A percentile compares a stretch with the other conserved stretches of the same genome.
Evolutionary conservation across 2,113 vertebrate genomes (phyloP).

Genomic region (Charadrius vociferus): DNA sequence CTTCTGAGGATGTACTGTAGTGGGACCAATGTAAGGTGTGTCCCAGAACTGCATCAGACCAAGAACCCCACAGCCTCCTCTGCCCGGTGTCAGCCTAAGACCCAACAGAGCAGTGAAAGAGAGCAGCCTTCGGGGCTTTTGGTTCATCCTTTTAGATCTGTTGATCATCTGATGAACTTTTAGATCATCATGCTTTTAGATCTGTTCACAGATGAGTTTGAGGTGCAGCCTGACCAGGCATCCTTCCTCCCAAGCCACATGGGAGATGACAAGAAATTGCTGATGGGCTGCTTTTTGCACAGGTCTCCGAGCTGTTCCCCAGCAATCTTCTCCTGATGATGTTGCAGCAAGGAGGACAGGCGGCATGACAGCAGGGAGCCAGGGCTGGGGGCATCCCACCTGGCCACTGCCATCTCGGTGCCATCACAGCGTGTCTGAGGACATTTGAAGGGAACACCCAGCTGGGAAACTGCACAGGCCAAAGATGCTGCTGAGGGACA

Average conservation of each 20-base stretch:
- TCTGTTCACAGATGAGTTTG: background rate
- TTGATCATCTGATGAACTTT: too few species aligned
- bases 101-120: background rate
- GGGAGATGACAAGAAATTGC: background rate
- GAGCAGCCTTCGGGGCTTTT: background rate
- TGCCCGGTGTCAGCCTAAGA: rapidly evolving
- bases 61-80: background rate
- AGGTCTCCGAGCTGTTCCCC: background rate
- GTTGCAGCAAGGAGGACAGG: background rate
- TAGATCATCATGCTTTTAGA: background rate
- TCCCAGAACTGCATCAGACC: background rate
- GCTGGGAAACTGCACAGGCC: background rate
- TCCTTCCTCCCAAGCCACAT: background rate
- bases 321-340: background rate
- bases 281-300: background rate
- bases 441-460: background rate
- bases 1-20: background rate
- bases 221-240: rapidly evolving
- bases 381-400: background rate
- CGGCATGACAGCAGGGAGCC: background rate
- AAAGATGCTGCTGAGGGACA: background rate
- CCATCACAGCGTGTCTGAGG: background rate
- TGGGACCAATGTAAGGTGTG: rapidly evolving
- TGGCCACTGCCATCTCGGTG: background rate
- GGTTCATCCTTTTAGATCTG: background rate